phyloP scores from a whole-genome alignment of 2,888 invertebrate species.

The Drosophila phalerata region DNA sequence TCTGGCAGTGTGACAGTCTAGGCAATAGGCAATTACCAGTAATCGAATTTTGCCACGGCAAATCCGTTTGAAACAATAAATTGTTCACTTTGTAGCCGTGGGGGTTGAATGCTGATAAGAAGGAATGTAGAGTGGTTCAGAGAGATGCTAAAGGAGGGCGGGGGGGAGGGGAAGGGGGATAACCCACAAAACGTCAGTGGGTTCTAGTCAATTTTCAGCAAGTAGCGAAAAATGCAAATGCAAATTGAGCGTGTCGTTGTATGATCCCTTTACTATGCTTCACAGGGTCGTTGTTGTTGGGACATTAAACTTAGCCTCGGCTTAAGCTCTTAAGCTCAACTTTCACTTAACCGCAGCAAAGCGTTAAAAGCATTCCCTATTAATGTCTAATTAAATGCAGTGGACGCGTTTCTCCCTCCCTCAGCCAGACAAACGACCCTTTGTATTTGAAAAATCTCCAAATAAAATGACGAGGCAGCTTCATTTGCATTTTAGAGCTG shows the following conservation, averaged over 20 bases:
- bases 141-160: background rate
- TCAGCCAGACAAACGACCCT: slow-evolving; percentile 6
- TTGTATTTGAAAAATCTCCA: slow-evolving; percentile 36
- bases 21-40: slow-evolving; percentile 74
- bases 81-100: slow-evolving; percentile 43
- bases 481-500: slow-evolving; percentile 75
- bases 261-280: background rate
- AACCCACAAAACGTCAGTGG: slow-evolving; percentile 20
- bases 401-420: background rate
- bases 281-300: slow-evolving; percentile 8
- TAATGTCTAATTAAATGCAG: slow-evolving; percentile 80
- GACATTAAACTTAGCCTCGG: slow-evolving; percentile 67
- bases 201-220: slow-evolving; percentile 23
- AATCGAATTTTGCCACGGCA: slow-evolving; percentile 69
- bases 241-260: slow-evolving; percentile 60
- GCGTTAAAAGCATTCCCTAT: slow-evolving; percentile 57
- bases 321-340: slow-evolving; percentile 68
- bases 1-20: slow-evolving; percentile 2
- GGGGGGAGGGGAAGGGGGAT: background rate
- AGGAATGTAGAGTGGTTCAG: background rate
- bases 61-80: slow-evolving; percentile 76
- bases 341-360: slow-evolving; percentile 75
- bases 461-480: slow-evolving; percentile 46
- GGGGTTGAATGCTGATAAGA: slow-evolving; percentile 31
- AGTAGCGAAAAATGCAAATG: slow-evolving; percentile 66